phyloP scores from a whole-genome alignment of 2,797 vertebrate species.

The Melanogrammus aeglefinus region DNA sequence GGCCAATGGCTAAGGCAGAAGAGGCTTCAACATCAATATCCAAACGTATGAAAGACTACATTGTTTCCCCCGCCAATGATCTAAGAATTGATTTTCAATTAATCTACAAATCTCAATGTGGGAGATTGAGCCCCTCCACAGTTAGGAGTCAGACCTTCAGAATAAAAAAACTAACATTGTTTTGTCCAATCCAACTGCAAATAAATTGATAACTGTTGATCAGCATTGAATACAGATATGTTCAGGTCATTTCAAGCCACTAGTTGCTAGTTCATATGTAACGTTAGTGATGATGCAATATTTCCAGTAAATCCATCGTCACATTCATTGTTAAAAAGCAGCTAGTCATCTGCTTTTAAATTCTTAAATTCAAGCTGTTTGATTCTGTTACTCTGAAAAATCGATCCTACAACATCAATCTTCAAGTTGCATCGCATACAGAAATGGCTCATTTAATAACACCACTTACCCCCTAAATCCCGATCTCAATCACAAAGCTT shows the following conservation, averaged over 20 bases:
- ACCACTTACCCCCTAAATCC: background rate
- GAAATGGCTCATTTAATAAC: conserved; percentile 1
- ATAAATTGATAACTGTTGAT: no score
- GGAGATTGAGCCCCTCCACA: no score
- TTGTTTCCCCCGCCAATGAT: background rate
- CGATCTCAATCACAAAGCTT: background rate
- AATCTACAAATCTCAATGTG: background rate
- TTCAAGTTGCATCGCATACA: background rate
- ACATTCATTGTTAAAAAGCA: background rate
- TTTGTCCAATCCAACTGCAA: no score
- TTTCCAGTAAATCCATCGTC: no score
- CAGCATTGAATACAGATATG: no score
- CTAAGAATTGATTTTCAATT: background rate
- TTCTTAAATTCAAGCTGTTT: background rate
- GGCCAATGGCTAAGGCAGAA: background rate
- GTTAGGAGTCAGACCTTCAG: no score
- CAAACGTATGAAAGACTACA: background rate
- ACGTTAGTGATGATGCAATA: no score
- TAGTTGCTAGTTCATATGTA: no score
- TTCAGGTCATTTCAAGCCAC: no score
- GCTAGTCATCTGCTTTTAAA: background rate
- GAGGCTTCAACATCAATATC: background rate
- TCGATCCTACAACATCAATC: background rate
- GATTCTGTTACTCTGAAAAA: background rate
- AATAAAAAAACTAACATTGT: no score